Conservation (phyloP, 2,797 vertebrate genomes). For the Cacajao melanocephalus region DNA sequence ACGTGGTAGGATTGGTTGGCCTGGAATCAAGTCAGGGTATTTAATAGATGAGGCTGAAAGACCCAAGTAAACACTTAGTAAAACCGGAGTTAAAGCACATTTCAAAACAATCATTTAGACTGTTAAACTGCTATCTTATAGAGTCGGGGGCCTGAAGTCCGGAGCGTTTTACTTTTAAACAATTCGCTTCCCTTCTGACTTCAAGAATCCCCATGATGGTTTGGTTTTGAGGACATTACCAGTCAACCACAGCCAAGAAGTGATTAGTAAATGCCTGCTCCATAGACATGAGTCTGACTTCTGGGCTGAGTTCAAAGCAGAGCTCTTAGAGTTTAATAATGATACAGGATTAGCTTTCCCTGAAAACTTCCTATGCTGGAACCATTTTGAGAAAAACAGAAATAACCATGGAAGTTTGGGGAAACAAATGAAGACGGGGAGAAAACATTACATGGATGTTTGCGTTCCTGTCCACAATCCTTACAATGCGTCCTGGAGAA, state of each 20-base stretch:
- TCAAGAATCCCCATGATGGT: constrained; percentile 71
- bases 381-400: background rate
- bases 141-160: background rate
- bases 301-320: constrained; percentile 48
- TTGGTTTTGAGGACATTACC: constrained; percentile 69
- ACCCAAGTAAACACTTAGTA: constrained; percentile 63
- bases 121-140: constrained; percentile 47
- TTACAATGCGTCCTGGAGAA: background rate
- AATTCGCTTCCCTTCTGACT: constrained; percentile 68
- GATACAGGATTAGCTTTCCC: background rate
- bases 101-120: constrained; percentile 13
- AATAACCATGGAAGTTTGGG: background rate
- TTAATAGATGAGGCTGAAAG: background rate
- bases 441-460: background rate
- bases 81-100: constrained; percentile 63
- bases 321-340: background rate
- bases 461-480: background rate
- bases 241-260: constrained; percentile 62
- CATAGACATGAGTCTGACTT: background rate
- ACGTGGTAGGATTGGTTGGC: background rate
- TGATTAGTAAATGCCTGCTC: constrained; percentile 51
- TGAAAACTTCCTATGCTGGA: background rate
- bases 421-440: background rate
- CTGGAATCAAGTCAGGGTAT: background rate
- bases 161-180: constrained; percentile 64